These are phyloP conservation scores for Argyrosomus regius DNA, from an alignment of 2,797 vertebrate genomes.

Conservation along the genomic window DNA sequence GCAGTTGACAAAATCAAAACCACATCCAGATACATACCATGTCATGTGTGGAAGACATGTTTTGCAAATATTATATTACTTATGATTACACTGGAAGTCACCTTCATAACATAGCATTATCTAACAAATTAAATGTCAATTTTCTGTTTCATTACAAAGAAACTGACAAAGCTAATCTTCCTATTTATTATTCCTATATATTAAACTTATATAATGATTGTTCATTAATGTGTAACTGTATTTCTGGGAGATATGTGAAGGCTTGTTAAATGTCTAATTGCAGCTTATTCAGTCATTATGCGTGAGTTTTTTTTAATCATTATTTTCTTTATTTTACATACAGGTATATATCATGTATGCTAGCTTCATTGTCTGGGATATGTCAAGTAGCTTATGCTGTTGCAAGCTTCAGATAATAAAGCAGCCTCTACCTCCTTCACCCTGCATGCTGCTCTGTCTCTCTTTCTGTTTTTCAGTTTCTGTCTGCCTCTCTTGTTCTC, in stretches of 20 bases:
- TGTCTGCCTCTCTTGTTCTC: slow-evolving; percentile 14
- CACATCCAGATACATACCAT: no score
- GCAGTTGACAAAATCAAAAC: not conserved
- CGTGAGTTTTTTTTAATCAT: not conserved
- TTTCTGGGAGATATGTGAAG: not conserved
- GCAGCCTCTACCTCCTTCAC: slow-evolving; percentile 13
- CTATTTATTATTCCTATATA: not conserved
- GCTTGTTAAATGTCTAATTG: slow-evolving; percentile 19
- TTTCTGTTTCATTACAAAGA: slow-evolving; percentile 23
- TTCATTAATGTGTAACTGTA: slow-evolving; percentile 26
- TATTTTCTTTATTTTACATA: not conserved
- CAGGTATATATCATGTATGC: slow-evolving; percentile 32
- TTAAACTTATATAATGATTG: slow-evolving; percentile 22
- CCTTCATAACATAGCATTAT: not conserved
- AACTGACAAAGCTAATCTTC: slow-evolving; percentile 5
- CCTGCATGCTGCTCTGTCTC: slow-evolving; percentile 10
- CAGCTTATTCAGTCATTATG: slow-evolving; percentile 3
- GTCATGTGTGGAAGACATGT: not conserved
- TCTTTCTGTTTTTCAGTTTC: slow-evolving; percentile 31
- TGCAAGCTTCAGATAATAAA: slow-evolving; percentile 41
- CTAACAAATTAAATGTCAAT: not conserved
- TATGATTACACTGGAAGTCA: slow-evolving; percentile 2
- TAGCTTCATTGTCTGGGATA: slow-evolving; percentile 15
- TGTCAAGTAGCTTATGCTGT: not conserved
- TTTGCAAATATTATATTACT: not conserved